Base-by-base conservation (phyloP, 2,888 invertebrate species). In the Ichneumoninae sp. region DNA sequence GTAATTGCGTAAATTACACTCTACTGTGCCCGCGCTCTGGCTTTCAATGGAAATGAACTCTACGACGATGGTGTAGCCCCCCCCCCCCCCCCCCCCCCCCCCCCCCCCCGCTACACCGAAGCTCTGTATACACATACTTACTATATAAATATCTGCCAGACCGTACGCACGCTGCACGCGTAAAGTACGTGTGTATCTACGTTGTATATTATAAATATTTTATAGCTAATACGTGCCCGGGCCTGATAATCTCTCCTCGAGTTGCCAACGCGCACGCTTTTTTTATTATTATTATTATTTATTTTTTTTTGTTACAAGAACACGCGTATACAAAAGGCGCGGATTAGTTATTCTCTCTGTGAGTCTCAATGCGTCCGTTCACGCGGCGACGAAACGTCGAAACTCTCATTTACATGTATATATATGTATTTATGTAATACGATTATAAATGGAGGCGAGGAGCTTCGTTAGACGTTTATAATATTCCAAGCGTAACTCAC, bases 1-100 rank as follows among this genome's bases (percentile, higher is more conserved):
- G 88, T 91, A 91, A 90, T 90, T 89, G 89, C 86, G 87, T 87
- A 86, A 87, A 89, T 89, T 89, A 88, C 80, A 70, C 88, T 82
- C 79, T 75, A 79, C 30, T 47, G 19, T 75, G 74, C 6, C 10
- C 65, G 60, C 81, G 52, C 74, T 47, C 60, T 66, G 88, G 86
- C 84, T 86, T 87, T 86, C 80, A 85, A 86, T 86, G 81, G 74
- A 86, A 86, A 81, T 68, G 13, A 76, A 85, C 81, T 71, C 81
- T 71, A 69, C 77, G 72, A 77, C 74, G 65, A 68, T 62, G 30
- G 33, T 33, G 4, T 16, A 1, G 26, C 30, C 26, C 3, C 57
- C 26, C 57, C 57, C 26, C 10, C 19, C 22, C 36, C 36, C 4
- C 44, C 22, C 22, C 1, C 16, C 7, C 44, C 26, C 44, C 5